Evolutionary conservation across 2,797 vertebrate genomes (phyloP), one percentile per base, ranked within the genome.

Genomic region (Austrolebias charrua): DNA sequence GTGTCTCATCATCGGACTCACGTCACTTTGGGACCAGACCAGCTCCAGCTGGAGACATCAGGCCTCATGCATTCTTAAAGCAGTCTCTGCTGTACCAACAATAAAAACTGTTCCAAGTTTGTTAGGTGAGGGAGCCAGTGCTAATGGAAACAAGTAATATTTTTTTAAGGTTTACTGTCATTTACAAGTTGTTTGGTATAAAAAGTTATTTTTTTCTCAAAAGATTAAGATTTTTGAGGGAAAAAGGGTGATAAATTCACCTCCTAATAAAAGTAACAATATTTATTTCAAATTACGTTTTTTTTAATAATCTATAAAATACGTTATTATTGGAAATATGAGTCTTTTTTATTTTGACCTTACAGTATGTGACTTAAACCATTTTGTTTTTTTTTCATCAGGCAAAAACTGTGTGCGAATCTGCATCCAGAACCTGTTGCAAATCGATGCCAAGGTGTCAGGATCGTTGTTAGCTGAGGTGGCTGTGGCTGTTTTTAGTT

Each of bases 11-110:
- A 93, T 96, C 19, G 92, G 96, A 38, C 93, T 95, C 24, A 93
- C 96, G 11, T 95, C 95, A 40, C 84, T 96, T 9, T 96, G 94
- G 92, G 95, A 96, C 76, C 94, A 95, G 79, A 95, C 93, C 83
- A 95, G 92, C 69, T 59, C 71, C 14, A 69, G 78, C 0, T 99
- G 96, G 96, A 96, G 95, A 82, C 86, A 76, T 52, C 92, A 94
- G 66, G 94, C 94, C 14, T 94, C 94, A 35, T 84, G 78, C 0
- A 89, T 98, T 48, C 93, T 98, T 62, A 94, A 85, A 73, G 89
- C 93, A 0, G 90, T 98, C 72, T 96, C 97, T 56, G 93, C 91
- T 54, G 89, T 91, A 49, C 94, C 93, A 75, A 94, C 94, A 3
- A 87, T 82, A 68, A 92, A 79, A 67, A 89, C 92, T 60, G 87